Evolutionary conservation across 2,797 vertebrate species (phyloP).

Genomic region (Tauraco hartlaubi): DNA sequence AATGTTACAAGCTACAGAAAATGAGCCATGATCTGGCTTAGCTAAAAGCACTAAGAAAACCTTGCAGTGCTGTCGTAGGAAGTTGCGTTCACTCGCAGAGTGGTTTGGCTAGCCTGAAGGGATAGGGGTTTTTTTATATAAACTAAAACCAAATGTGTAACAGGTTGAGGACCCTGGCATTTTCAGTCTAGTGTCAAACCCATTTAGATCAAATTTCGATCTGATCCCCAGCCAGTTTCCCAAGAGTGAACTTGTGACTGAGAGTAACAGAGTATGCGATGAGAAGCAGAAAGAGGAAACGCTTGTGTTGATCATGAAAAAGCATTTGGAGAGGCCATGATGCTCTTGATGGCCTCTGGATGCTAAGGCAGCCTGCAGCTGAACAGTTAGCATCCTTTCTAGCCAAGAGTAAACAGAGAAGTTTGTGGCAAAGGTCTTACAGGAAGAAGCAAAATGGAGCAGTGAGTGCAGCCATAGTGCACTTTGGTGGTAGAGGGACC

Average conservation of each 20-base stretch:
- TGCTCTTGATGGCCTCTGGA: background rate
- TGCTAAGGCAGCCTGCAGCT: background rate
- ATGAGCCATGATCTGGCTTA: background rate
- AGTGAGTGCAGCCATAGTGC: background rate
- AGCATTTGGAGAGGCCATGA: background rate
- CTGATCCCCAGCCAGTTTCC: no score
- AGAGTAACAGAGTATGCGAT: background rate
- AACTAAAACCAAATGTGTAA: background rate
- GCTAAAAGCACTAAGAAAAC: background rate
- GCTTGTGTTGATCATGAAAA: background rate
- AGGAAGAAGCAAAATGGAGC: background rate
- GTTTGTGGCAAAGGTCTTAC: background rate
- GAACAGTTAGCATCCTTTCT: background rate
- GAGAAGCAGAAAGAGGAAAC: background rate
- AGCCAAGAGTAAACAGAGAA: background rate
- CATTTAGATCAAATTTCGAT: background rate
- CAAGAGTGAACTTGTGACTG: background rate
- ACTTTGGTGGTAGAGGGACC: background rate
- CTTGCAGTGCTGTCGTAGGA: background rate
- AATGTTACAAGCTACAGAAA: background rate
- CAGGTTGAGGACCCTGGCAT: background rate
- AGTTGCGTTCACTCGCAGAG: background rate
- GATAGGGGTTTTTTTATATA: accelerated
- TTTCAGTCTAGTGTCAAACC: background rate
- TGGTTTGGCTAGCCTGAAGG: background rate